These are phyloP conservation scores for Triplophysa bombifrons DNA, from an alignment of 2,797 vertebrate genomes.

Conservation along the genomic window DNA sequence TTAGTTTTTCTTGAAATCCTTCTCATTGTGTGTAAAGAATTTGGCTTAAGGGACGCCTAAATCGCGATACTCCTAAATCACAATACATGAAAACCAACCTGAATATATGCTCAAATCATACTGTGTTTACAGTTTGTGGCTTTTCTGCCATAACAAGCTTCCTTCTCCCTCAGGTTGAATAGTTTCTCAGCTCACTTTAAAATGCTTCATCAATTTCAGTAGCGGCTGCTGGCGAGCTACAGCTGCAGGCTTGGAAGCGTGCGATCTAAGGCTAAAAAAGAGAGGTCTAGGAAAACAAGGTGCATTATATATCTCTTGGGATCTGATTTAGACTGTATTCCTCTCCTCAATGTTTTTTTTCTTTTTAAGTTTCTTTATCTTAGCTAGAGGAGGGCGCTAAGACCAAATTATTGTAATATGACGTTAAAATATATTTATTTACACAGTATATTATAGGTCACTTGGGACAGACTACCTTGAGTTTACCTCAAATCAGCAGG, in stretches of 20 bases:
- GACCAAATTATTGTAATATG: too few relatives aligned
- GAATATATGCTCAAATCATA: neutral
- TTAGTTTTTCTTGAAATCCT: neutral
- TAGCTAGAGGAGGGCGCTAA: neutral
- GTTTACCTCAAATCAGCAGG: neutral
- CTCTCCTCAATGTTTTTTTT: neutral
- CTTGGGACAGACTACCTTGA: neutral
- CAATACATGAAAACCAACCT: neutral
- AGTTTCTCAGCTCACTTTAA: slow-evolving; percentile 69
- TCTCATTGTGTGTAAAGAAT: neutral
- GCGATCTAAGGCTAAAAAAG: slow-evolving; percentile 60
- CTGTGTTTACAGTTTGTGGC: slow-evolving; percentile 43
- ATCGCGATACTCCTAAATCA: neutral
- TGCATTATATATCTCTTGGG: neutral
- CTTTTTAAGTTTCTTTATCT: neutral
- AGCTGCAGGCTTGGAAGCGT: slow-evolving; percentile 71
- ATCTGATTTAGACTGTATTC: neutral
- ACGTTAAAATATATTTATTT: too few relatives aligned
- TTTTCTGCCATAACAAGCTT: slow-evolving; percentile 40
- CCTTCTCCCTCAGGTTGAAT: slow-evolving; percentile 17
- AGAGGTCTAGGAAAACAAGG: slow-evolving; percentile 33
- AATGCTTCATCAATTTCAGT: slow-evolving; percentile 73
- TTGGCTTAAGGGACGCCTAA: neutral
- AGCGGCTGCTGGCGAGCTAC: slow-evolving; percentile 72
- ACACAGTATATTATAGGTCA: neutral